These are phyloP conservation scores for Microhierax caerulescens DNA, from an alignment of 2,797 vertebrate species.

Conservation along the genomic window DNA sequence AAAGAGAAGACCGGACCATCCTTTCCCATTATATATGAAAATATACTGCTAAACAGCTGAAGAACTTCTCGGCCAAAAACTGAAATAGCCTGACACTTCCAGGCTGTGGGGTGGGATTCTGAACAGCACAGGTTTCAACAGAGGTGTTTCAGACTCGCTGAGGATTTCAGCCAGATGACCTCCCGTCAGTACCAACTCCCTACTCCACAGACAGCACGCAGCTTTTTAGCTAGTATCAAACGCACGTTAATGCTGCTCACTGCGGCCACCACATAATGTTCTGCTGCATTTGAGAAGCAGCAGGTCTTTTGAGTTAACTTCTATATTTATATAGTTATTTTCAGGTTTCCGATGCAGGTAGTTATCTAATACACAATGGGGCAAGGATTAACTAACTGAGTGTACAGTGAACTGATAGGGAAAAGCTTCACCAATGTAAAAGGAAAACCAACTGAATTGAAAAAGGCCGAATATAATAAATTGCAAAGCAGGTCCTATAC, in stretches of 20 bases:
- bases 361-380: neutral
- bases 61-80: neutral
- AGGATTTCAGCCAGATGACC: neutral
- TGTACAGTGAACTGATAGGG: neutral
- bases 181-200: neutral
- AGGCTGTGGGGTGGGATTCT: neutral
- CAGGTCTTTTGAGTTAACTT: neutral
- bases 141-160: neutral
- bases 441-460: neutral
- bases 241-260: neutral
- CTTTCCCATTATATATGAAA: neutral
- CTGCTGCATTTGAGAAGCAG: neutral
- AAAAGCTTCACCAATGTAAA: neutral
- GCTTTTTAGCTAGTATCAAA: neutral
- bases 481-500: neutral
- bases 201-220: accelerated
- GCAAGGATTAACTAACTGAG: neutral
- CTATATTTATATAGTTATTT: neutral
- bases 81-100: neutral
- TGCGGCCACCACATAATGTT: neutral
- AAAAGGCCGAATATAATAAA: neutral
- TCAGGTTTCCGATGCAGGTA: neutral
- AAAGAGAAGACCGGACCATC: neutral
- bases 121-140: neutral
- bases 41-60: neutral